Evolutionary conservation across 2,888 invertebrate genomes (phyloP).

Genomic region (Cephalotes varians): DNA sequence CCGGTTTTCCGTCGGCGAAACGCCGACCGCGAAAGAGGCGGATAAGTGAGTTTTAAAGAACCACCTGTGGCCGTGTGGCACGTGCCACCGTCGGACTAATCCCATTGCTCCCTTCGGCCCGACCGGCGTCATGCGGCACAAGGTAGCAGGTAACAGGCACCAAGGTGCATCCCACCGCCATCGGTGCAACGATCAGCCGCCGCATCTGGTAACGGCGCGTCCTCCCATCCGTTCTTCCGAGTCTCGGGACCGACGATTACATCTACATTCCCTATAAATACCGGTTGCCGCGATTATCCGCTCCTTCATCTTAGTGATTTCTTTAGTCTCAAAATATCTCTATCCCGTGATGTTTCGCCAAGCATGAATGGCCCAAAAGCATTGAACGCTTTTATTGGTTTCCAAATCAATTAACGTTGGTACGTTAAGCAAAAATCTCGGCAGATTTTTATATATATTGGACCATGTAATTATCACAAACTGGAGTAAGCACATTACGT

Average conservation of each 20-base stretch:
- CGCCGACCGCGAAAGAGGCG: constrained; percentile 58
- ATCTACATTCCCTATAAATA: constrained; percentile 74
- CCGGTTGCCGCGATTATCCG: constrained; percentile 68
- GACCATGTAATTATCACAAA: neutral
- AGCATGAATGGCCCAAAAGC: too few relatives aligned
- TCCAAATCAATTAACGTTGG: neutral
- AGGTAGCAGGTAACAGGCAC: constrained; percentile 78
- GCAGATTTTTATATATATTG: neutral
- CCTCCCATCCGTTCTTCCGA: constrained; percentile 54
- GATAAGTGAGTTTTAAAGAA: constrained; percentile 79
- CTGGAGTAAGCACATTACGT: neutral
- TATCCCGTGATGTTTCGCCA: neutral
- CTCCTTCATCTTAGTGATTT: constrained; percentile 66
- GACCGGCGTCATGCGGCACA: constrained; percentile 71
- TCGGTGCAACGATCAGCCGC: constrained; percentile 65
- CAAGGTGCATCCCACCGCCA: constrained; percentile 70
- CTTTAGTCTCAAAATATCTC: constrained; percentile 61
- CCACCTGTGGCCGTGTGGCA: constrained; percentile 81
- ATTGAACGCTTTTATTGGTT: neutral
- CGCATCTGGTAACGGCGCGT: constrained; percentile 63
- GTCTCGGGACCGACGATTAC: constrained; percentile 65
- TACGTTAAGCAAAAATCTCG: neutral
- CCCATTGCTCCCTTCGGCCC: constrained; percentile 77
- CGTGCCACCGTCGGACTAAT: constrained; percentile 81
- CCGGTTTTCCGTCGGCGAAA: constrained; percentile 58